A percentile compares a stretch with the other conserved stretches of the same genome.
Conservation (phyloP, 2,113 vertebrate species). For the Phasianus colchicus region DNA sequence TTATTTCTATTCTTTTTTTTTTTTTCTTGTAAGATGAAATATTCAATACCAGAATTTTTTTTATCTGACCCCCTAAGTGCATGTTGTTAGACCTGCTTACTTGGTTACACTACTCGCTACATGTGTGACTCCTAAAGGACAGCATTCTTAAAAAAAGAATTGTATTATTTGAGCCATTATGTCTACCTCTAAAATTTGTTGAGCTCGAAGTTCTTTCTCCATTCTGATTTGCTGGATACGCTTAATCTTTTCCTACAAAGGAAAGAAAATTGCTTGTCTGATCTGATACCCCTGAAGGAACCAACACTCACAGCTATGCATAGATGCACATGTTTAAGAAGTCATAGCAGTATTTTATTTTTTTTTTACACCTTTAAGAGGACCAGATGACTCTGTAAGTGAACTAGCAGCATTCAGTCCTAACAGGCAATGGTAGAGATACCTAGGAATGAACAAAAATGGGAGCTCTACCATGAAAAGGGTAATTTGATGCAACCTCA, state of each 20-base stretch:
- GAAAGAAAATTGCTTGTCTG: slow-evolving; percentile 22
- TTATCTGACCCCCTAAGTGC: slow-evolving; percentile 63
- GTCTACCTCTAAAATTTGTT: slow-evolving; percentile 96
- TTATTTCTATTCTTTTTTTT: too few relatives aligned
- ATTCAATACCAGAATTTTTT: background rate
- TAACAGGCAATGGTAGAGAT: background rate
- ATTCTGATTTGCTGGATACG: slow-evolving; percentile 95
- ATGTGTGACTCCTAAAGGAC: background rate
- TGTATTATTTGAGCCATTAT: slow-evolving; percentile 1
- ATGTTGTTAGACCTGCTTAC: background rate
- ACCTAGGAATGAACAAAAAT: background rate
- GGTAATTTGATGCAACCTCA: background rate
- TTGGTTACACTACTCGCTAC: background rate
- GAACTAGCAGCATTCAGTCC: background rate
- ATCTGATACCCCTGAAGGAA: background rate
- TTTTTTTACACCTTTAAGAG: background rate
- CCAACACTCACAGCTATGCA: background rate
- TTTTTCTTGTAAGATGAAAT: background rate
- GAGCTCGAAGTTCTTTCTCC: slow-evolving; percentile 96
- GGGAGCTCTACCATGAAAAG: background rate
- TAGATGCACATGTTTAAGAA: background rate
- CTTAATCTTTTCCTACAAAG: slow-evolving; percentile 92
- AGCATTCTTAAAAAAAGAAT: slow-evolving; percentile 1
- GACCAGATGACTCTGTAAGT: background rate
- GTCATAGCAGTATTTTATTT: fast-evolving